phyloP scores from a whole-genome alignment of 2,888 invertebrate genomes.

The Tipula lateralis region DNA sequence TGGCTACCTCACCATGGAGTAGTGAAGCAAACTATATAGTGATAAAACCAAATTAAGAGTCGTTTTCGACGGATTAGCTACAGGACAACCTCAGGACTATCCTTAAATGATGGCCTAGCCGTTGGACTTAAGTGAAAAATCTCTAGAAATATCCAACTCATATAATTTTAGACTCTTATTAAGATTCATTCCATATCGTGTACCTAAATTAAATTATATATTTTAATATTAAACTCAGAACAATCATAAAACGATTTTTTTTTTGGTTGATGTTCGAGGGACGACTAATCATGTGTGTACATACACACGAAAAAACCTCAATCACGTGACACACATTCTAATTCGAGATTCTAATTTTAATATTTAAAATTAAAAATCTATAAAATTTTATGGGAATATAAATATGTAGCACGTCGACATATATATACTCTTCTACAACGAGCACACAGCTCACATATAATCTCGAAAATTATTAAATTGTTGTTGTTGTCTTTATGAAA shows the following conservation, averaged over 20 bases:
- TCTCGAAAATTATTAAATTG: not conserved
- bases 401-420: not conserved
- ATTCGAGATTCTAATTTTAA: not conserved
- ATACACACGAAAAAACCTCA: not conserved
- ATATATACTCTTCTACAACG: not conserved
- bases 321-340: not conserved
- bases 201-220: not conserved
- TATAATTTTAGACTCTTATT: not conserved
- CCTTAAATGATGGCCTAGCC: too few relatives aligned
- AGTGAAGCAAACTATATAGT: too few relatives aligned
- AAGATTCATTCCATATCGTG: not conserved
- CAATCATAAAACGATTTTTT: not conserved
- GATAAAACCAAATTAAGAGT: too few relatives aligned
- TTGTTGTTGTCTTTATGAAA: not conserved
- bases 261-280: not conserved
- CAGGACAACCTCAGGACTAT: too few relatives aligned
- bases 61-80: too few relatives aligned
- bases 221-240: not conserved
- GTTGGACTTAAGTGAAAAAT: too few relatives aligned
- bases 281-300: not conserved
- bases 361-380: conserved; percentile 13
- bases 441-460: not conserved
- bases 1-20: too few relatives aligned
- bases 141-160: not conserved
- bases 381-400: conserved; percentile 11